phyloP scores from a whole-genome alignment of 2,888 invertebrate species.

The Fragum sueziense region DNA sequence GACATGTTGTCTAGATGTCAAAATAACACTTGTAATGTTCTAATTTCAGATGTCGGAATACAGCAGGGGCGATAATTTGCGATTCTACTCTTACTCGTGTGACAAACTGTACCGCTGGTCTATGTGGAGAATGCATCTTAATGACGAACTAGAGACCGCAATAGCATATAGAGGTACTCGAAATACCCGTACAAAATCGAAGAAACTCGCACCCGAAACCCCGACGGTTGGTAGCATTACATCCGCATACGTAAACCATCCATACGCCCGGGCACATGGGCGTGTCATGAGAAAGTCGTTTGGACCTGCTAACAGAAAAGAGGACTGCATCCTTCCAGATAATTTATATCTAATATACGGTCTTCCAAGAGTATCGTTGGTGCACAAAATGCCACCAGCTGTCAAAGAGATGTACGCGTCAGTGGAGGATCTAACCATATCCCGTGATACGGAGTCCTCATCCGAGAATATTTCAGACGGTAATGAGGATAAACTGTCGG shows the following conservation, averaged over 20 bases:
- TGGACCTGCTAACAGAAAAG: neutral
- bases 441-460: neutral
- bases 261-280: conserved; percentile 36
- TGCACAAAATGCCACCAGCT: conserved; percentile 22
- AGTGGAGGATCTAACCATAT: conserved; percentile 12
- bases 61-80: neutral
- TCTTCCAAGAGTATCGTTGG: conserved; percentile 43
- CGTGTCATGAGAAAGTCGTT: conserved; percentile 35
- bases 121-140: conserved; percentile 58
- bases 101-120: conserved; percentile 53
- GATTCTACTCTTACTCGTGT: conserved; percentile 37
- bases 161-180: conserved; percentile 1
- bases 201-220: neutral
- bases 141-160: conserved; percentile 45
- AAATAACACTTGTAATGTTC: too few species aligned
- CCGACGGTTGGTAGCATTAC: conserved; percentile 27
- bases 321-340: conserved; percentile 28
- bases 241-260: conserved; percentile 38
- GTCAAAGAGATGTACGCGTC: conserved; percentile 37
- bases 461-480: neutral
- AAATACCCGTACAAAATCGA: neutral
- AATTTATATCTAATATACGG: conserved; percentile 50
- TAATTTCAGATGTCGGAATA: conserved; percentile 15
- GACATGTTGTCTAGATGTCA: too few species aligned
- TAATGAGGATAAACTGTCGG: conserved; percentile 32